These are phyloP conservation scores for Gymnodraco acuticeps DNA, from an alignment of 2,797 vertebrate species.

Conservation along the genomic window DNA sequence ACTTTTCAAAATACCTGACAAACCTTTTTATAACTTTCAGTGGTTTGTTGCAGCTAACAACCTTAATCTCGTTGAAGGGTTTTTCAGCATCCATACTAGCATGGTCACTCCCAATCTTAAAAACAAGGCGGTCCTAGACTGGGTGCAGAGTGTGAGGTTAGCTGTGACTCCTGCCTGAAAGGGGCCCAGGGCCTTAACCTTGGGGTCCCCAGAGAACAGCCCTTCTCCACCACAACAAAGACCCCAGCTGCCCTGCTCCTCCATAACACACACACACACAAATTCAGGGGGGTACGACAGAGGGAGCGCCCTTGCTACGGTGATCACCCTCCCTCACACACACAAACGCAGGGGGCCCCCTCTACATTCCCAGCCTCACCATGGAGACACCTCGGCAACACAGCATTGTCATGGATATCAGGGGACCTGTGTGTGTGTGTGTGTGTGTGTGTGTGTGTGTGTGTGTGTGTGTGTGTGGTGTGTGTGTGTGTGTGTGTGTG, in stretches of 20 bases:
- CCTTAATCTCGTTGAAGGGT: background rate
- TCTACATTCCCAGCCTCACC: conserved; percentile 91
- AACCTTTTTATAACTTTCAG: too few species aligned
- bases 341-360: conserved; percentile 76
- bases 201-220: conserved; percentile 80
- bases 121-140: conserved; percentile 53
- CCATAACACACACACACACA: conserved; percentile 52
- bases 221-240: conserved; percentile 86
- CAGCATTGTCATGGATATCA: conserved; percentile 98
- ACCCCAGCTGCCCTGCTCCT: conserved; percentile 87
- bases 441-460: conserved; percentile 58
- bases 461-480: conserved; percentile 43
- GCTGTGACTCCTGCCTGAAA: conserved; percentile 80
- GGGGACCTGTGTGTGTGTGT: conserved; percentile 72
- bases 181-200: conserved; percentile 81
- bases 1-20: too few species aligned
- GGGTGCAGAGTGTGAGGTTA: conserved; percentile 59
- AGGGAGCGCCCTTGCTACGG: conserved; percentile 68
- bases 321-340: conserved; percentile 62
- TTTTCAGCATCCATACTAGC: background rate
- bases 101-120: conserved; percentile 17
- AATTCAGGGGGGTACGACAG: conserved; percentile 57
- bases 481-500: conserved; percentile 59
- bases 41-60: too few species aligned
- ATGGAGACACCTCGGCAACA: conserved; percentile 90